phyloP scores from a whole-genome alignment of 2,888 invertebrate species.

The Lobophora halterata region DNA sequence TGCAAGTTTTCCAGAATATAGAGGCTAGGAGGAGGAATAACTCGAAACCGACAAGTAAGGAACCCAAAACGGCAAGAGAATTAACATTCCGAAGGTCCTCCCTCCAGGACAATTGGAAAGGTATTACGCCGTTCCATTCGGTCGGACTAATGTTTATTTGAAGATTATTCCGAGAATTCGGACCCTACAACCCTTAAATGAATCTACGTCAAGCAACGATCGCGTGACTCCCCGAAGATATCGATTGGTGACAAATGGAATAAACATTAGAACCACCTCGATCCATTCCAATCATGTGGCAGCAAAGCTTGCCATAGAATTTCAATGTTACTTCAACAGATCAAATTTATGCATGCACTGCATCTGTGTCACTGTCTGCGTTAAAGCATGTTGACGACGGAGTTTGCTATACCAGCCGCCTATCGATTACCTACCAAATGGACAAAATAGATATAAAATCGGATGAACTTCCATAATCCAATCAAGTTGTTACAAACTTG shows the following conservation, averaged over 20 bases:
- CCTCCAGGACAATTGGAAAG: conserved; percentile 55
- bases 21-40: conserved; percentile 8
- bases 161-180: conserved; percentile 45
- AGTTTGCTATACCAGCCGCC: not conserved
- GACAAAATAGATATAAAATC: conserved; percentile 11
- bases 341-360: conserved; percentile 19
- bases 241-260: conserved; percentile 42
- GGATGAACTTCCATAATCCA: conserved; percentile 17
- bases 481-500: conserved; percentile 20
- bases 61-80: conserved; percentile 35
- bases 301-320: conserved; percentile 28
- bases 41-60: conserved; percentile 14
- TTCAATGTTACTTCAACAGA: conserved; percentile 23
- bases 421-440: conserved; percentile 10
- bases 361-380: too few species aligned
- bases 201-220: conserved; percentile 42
- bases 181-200: conserved; percentile 37
- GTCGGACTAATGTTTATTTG: conserved; percentile 62
- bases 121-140: conserved; percentile 54
- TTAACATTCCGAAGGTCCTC: conserved; percentile 44
- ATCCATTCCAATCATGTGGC: conserved; percentile 32
- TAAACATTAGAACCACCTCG: conserved; percentile 39
- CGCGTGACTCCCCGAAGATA: conserved; percentile 53
- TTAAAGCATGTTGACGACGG: too few species aligned
- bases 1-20: too few species aligned